phyloP scores from a whole-genome alignment of 2,888 invertebrate genomes.

The Salticus scenicus region DNA sequence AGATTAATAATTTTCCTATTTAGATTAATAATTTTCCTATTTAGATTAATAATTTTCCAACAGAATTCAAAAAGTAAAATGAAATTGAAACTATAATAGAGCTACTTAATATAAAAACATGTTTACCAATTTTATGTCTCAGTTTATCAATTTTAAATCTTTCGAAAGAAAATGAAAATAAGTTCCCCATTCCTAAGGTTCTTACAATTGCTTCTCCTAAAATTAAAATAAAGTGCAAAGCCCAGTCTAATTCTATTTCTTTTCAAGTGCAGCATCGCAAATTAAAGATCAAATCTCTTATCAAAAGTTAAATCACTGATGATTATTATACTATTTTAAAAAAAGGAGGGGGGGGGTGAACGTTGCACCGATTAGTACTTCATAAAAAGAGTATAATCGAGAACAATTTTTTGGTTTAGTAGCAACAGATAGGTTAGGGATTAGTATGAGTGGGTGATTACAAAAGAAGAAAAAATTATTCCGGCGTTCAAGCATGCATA shows the following conservation, averaged over 20 bases:
- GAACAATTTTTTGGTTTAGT: not conserved
- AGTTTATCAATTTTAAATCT: too few relatives aligned
- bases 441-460: not conserved
- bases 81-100: too few relatives aligned
- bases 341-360: not conserved
- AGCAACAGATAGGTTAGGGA: constrained; percentile 10
- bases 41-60: too few relatives aligned
- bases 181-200: too few relatives aligned
- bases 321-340: not conserved
- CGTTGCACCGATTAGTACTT: not conserved
- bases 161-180: too few relatives aligned
- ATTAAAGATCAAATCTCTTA: not conserved
- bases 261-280: not conserved
- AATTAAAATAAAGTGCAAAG: too few relatives aligned
- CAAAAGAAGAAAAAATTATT: not conserved
- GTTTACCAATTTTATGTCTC: too few relatives aligned
- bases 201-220: too few relatives aligned
- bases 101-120: too few relatives aligned
- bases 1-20: too few relatives aligned
- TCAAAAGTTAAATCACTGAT: not conserved
- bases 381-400: not conserved
- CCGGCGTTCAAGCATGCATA: constrained; percentile 8
- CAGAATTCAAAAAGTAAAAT: too few relatives aligned
- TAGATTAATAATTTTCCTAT: too few relatives aligned
- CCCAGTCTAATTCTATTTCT: not conserved